A percentile compares a stretch with the other conserved stretches of the same genome.
phyloP scores from a whole-genome alignment of 2,888 invertebrate genomes.

The Xanthia togata region DNA sequence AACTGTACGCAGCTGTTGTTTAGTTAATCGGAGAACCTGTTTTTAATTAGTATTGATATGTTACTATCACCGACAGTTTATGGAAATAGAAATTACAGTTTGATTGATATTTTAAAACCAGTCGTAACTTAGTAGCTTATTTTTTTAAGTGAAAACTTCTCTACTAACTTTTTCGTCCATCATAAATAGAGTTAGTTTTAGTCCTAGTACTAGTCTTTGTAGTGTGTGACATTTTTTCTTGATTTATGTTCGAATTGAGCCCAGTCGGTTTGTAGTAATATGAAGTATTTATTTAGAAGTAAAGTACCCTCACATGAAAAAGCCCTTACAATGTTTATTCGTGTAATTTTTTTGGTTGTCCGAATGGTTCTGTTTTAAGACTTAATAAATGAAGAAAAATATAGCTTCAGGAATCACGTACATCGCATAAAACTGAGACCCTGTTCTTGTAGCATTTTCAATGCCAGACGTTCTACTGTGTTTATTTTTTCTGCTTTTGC shows the following conservation, averaged over 20 bases:
- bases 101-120: neutral
- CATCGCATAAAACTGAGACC: conserved; percentile 47
- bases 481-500: conserved; percentile 10
- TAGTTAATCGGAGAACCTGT: no score
- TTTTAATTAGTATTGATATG: no score
- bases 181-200: neutral
- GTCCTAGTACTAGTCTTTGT: neutral
- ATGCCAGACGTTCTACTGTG: conserved; percentile 11
- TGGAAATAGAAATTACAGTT: neutral
- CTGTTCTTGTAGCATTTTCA: conserved; percentile 4
- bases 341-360: conserved; percentile 25
- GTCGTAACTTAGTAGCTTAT: no score
- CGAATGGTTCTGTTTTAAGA: conserved; percentile 42
- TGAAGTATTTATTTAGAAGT: neutral
- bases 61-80: neutral
- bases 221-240: neutral
- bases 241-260: neutral
- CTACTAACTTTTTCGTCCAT: neutral
- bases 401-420: conserved; percentile 49
- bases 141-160: no score
- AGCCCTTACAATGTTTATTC: conserved; percentile 24
- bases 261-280: neutral
- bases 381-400: conserved; percentile 45
- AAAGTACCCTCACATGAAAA: conserved; percentile 5
- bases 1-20: no score